Percentiles rank a stretch among this genome's conserved stretches.
Conservation (phyloP, 1,140 invertebrate genomes). For the Drosophila kanapiae region DNA sequence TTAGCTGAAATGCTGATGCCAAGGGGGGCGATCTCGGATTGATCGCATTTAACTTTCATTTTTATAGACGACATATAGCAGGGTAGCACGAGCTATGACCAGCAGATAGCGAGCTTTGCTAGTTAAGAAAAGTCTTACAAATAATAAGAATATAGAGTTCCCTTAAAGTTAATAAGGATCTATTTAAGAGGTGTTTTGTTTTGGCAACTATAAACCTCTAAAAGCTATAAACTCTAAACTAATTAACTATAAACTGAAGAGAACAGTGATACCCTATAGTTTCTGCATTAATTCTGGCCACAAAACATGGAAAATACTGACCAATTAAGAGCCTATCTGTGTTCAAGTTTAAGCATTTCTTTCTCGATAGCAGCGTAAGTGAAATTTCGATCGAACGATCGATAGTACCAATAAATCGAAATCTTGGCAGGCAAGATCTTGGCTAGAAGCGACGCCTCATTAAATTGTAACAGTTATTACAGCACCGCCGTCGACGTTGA, state of each 20-base stretch:
- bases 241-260: not conserved
- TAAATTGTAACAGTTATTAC: slow-evolving; percentile 81
- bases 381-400: not conserved
- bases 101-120: no score
- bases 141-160: no score
- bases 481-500: slow-evolving; percentile 35
- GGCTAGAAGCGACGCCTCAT: slow-evolving; percentile 53
- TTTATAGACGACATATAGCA: slow-evolving; percentile 33
- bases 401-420: not conserved
- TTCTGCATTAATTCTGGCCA: not conserved
- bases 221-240: no score
- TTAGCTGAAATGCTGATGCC: slow-evolving; percentile 29
- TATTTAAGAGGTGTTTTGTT: no score
- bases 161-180: no score
- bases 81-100: slow-evolving; percentile 17
- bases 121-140: not conserved
- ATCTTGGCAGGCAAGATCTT: slow-evolving; percentile 5
- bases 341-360: not conserved
- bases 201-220: no score
- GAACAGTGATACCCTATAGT: not conserved
- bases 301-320: slow-evolving; percentile 1
- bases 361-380: slow-evolving; percentile 13
- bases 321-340: not conserved
- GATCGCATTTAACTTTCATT: slow-evolving; percentile 63
- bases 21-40: slow-evolving; percentile 33